Evolutionary conservation across 2,797 vertebrate species (phyloP), one percentile per base, ranked within the genome.

Genomic region (Epinephelus awoara): DNA sequence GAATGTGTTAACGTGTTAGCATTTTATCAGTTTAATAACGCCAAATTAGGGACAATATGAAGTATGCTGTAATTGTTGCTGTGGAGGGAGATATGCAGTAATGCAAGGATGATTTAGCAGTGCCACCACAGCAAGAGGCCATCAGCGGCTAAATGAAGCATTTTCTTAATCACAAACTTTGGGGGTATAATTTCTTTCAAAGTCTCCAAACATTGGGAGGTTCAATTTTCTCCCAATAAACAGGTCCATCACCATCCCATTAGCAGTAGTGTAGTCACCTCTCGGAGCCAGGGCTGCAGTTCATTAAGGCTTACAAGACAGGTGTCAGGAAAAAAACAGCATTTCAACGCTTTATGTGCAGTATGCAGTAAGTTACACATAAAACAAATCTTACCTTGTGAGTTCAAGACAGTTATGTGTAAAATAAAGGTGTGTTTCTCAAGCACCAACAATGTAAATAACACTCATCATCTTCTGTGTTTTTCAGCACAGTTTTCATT

Each of bases 11-110:
- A 95, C 92, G 82, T 93, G 92, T 95, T 94, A 92, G 89, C 95
- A 95, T 96, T 97, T 96, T 96, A 97, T 97, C 96, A 96, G 95
- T 96, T 96, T 97, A 97, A 97, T 96, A 97, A 97, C 93, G 93
- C 92, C 94, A 97, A 97, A 97, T 98, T 96, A 97, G 95, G 88
- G 92, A 94, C 93, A 96, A 95, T 97, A 95, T 96, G 96, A 97
- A 96, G 94, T 95, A 93, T 92, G 93, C 93, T 86, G 91, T 97
- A 95, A 95, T 94, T 93, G 94, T 93, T 92, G 93, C 92, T 91
- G 93, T 95, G 94, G 89, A 88, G 87, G 87, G 29, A 90, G 94
- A 95, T 95, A 58, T 81, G 81, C 83, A 67, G 75, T 85, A 91
- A 95, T 92, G 89, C 90, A 89, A 83, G 91, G 86, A 88, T 93